These are phyloP conservation scores for Blomia tropicalis DNA, from an alignment of 2,888 invertebrate species.

Conservation along the genomic window DNA sequence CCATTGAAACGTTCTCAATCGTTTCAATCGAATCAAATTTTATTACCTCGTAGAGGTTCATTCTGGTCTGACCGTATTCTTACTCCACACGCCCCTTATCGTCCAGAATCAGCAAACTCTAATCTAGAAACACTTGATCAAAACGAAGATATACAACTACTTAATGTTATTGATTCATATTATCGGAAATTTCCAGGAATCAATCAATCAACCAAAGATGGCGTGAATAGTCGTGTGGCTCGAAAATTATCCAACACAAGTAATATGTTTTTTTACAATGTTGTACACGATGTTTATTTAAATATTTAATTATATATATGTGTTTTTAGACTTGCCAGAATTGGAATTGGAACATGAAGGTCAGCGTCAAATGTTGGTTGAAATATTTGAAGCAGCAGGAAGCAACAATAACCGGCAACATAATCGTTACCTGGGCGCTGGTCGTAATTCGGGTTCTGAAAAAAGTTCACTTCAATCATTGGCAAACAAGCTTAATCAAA, in stretches of 20 bases:
- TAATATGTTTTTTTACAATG: background rate
- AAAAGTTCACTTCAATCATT: background rate
- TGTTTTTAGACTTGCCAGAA: background rate
- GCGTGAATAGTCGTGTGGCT: background rate
- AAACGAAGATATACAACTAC: conserved; percentile 11
- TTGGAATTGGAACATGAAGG: background rate
- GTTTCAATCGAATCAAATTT: background rate
- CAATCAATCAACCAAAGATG: background rate
- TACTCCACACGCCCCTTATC: background rate
- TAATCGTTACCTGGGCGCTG: background rate
- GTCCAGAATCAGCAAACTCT: background rate
- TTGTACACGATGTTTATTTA: background rate
- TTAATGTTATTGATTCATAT: conserved; percentile 12
- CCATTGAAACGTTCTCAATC: too few species aligned
- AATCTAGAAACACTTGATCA: background rate
- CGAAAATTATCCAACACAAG: background rate
- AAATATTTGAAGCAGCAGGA: conserved; percentile 4
- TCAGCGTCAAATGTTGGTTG: conserved; percentile 4
- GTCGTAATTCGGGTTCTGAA: background rate
- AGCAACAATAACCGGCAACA: background rate
- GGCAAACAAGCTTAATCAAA: conserved; percentile 2
- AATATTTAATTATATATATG: too few species aligned
- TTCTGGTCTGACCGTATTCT: conserved; percentile 11
- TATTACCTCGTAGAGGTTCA: background rate
- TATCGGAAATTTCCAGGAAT: background rate